Base-by-base conservation (phyloP, 1,140 invertebrate species). In the Drosophila nikananu region DNA sequence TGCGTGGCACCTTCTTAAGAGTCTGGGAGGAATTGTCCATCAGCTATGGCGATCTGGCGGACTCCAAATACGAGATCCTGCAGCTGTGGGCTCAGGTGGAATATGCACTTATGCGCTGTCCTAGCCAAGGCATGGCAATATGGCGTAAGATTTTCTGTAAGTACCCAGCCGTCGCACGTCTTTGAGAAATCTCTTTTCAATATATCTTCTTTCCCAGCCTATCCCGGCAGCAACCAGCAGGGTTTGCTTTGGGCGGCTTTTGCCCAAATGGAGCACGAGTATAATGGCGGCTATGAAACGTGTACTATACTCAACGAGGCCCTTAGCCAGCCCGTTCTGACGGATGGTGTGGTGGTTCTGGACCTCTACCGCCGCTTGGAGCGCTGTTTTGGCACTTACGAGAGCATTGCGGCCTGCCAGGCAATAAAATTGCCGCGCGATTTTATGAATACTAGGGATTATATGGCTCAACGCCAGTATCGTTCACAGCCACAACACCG, bases 61-160 rank as follows among this genome's bases (percentile, higher is more conserved):
- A 93, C 55, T 79, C 70, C 5, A 59, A 80, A 30, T 93, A 77
- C 54, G 92, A 93, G 61, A 81, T 93, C 27, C 62, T 93, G 13
- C 82, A 92, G 54, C 58, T 93, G 13, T 93, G 91, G 83, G 92
- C 91, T 0, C 64, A 81, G 25, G 75, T 93, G 1, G 92, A 93
- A 57, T 93, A 93, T 66, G 49, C 75, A 0, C 64, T 75, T 2
- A 32, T 93, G 0, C 19, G 27, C 0, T 74, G 65, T 64, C 73
- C 81, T 1, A 30, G 52, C 37, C 12, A 70, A 57, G 92, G 77
- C 0, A 42, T 61, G 3, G 41, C 71, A 39, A 55, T 93, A 5
- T 93, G 92, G 92, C 64, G 52, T 0, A 87, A 89, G 10, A 93
- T 92, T 8, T 68, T 93, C 51, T 82, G 48, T 51, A 23, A 17